Percentiles rank a stretch among this genome's conserved stretches.
Evolutionary conservation across 23 tunicate species (phyloP).

Genomic region (Phallusia fumigata): DNA sequence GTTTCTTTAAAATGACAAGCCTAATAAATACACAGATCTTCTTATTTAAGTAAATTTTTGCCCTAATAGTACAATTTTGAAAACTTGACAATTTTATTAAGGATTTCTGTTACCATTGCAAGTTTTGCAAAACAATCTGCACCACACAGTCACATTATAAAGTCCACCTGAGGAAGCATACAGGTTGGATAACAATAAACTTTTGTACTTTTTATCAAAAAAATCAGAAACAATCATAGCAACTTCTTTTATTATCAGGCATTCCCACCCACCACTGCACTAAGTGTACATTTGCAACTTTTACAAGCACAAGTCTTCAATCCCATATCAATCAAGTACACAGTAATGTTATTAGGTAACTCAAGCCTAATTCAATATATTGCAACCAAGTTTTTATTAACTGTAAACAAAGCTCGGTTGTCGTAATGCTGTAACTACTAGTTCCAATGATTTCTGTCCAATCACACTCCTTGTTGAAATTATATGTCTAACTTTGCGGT

Average conservation of each 20-base stretch:
- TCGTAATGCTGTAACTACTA: background rate
- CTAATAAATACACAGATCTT: no score
- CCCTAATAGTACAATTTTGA: no score
- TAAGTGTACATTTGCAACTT: background rate
- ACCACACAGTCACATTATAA: background rate
- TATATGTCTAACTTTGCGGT: no score
- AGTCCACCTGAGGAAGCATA: background rate
- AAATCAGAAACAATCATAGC: no score
- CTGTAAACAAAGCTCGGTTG: background rate
- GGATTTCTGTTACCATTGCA: background rate
- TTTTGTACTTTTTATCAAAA: no score
- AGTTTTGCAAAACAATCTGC: background rate
- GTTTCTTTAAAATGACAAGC: no score
- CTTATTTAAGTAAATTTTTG: no score
- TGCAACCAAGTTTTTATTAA: background rate
- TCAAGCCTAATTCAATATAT: background rate
- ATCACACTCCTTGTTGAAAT: no score
- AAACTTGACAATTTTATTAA: no score
- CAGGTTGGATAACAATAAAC: background rate
- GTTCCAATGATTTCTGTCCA: background rate
- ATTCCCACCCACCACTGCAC: conserved; percentile 1
- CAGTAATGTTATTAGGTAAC: background rate
- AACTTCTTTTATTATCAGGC: background rate
- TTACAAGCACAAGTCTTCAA: conserved; percentile 1
- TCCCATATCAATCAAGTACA: background rate